A percentile compares a stretch with the other conserved stretches of the same genome.
phyloP scores from a whole-genome alignment of 2,113 vertebrate species.

The Empidonax alnorum region DNA sequence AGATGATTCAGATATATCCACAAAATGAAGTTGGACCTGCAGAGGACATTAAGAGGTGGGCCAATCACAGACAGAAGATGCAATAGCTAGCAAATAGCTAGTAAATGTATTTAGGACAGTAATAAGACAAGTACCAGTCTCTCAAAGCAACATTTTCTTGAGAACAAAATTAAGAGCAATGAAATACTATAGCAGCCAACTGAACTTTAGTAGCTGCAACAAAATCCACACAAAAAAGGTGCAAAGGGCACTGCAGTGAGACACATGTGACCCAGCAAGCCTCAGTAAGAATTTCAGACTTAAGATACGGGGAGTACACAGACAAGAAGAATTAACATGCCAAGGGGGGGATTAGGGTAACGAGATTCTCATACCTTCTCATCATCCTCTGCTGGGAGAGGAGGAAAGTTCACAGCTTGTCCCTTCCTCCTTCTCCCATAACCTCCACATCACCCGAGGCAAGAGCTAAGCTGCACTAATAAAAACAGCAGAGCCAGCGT shows the following conservation, averaged over 20 bases:
- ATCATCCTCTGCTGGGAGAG: neutral
- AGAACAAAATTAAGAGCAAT: neutral
- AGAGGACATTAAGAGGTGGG: neutral
- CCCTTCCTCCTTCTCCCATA: slow-evolving; percentile 22
- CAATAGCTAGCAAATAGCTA: neutral
- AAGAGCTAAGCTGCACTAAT: slow-evolving; percentile 8
- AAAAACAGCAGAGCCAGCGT: slow-evolving; percentile 38
- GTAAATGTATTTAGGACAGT: neutral
- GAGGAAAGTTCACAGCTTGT: neutral
- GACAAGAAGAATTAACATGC: neutral
- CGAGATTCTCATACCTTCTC: neutral
- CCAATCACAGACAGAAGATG: neutral
- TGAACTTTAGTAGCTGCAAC: neutral
- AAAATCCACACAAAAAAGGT: neutral
- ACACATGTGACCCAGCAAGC: neutral
- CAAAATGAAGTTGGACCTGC: neutral
- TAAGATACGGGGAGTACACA: neutral
- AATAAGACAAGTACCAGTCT: neutral
- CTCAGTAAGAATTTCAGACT: neutral
- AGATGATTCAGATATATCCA: neutral
- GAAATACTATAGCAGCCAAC: neutral
- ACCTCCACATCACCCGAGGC: neutral
- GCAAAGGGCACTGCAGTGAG: neutral
- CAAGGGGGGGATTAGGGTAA: neutral
- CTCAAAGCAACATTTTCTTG: neutral